phyloP scores from a whole-genome alignment of 2,888 invertebrate genomes.

The Zhengitettix transpicula region DNA sequence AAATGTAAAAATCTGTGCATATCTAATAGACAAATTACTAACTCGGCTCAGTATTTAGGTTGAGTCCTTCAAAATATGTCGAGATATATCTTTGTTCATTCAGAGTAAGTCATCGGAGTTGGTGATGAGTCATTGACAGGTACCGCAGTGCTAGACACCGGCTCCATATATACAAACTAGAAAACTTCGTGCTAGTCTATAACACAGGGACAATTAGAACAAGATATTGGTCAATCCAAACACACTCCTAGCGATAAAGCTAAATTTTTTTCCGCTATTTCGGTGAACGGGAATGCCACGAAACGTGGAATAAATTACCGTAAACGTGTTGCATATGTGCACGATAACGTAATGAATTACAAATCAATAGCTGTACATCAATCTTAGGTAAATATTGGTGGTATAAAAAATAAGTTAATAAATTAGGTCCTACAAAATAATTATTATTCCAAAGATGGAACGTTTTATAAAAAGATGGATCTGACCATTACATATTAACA shows the following conservation, averaged over 20 bases:
- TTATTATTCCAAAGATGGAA: not conserved
- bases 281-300: constrained; percentile 1
- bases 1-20: constrained; percentile 16
- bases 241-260: constrained; percentile 7
- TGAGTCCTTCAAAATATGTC: constrained; percentile 13
- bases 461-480: not conserved
- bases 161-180: constrained; percentile 10
- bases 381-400: not conserved
- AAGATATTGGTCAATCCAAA: constrained; percentile 11
- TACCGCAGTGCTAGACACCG: constrained; percentile 6
- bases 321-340: not conserved
- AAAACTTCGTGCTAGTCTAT: constrained; percentile 10
- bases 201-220: constrained; percentile 13
- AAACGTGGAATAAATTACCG: not conserved
- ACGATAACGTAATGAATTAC: constrained; percentile 1
- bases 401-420: not conserved
- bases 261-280: constrained; percentile 4
- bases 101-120: constrained; percentile 12
- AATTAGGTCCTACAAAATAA: not conserved
- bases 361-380: constrained; percentile 3
- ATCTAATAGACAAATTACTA: constrained; percentile 14
- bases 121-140: constrained; percentile 2
- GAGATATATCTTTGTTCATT: constrained; percentile 11
- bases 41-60: constrained; percentile 10
- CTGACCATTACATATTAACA: constrained; percentile 3